These are phyloP conservation scores for Brachyrhaphis roseni DNA, from an alignment of 2,797 vertebrate species.

Conservation along the genomic window DNA sequence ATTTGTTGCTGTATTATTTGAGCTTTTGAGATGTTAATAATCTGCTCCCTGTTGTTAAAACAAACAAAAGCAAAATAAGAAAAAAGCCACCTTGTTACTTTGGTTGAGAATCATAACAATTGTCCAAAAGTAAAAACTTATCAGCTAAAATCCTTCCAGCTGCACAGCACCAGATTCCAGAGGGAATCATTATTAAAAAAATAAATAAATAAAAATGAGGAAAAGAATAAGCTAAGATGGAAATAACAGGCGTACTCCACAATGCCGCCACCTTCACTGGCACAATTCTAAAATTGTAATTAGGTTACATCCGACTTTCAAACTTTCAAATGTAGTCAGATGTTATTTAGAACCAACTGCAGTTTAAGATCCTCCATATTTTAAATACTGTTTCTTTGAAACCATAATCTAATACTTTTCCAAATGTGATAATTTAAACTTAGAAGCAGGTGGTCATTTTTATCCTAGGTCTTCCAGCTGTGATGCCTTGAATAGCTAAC, in stretches of 20 bases:
- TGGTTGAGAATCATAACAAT: neutral
- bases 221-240: neutral
- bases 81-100: neutral
- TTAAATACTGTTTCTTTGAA: neutral
- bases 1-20: neutral
- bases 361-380: neutral
- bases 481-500: neutral
- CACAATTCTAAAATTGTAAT: neutral
- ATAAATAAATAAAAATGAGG: neutral
- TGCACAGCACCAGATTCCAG: neutral
- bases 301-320: neutral
- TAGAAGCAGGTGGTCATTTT: slow-evolving; percentile 14
- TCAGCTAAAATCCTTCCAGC: neutral
- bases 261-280: neutral
- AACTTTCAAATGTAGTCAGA: neutral
- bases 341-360: neutral
- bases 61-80: neutral
- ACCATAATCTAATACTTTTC: slow-evolving; percentile 8
- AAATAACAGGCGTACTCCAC: neutral
- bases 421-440: neutral
- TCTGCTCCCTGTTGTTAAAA: neutral
- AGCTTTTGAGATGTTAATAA: neutral
- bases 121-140: neutral
- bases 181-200: neutral
- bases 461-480: slow-evolving; percentile 11